Percentiles rank a stretch among this genome's conserved stretches.
Evolutionary conservation across 2,113 vertebrate genomes (phyloP).

Genomic region (Upupa epops): DNA sequence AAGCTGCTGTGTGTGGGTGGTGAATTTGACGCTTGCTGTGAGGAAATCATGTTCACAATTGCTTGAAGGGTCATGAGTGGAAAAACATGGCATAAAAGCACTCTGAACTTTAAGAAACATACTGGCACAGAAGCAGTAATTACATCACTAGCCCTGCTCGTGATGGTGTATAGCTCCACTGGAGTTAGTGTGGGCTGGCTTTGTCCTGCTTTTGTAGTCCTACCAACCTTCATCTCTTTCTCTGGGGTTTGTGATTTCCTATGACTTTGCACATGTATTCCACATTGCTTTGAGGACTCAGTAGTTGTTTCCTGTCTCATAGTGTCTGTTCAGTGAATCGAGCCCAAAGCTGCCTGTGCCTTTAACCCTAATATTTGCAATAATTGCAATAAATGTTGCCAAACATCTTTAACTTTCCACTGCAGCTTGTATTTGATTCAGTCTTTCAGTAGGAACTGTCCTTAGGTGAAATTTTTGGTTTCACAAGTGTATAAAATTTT

Average conservation of each 20-base stretch:
- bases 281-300: background rate
- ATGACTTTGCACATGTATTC: background rate
- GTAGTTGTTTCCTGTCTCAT: background rate
- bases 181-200: background rate
- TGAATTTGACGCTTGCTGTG: background rate
- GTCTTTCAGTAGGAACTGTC: background rate
- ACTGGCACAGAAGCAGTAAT: background rate
- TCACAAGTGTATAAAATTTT: background rate
- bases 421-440: background rate
- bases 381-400: background rate
- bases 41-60: background rate
- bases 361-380: background rate
- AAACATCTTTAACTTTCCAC: background rate
- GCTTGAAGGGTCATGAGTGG: background rate
- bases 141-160: background rate
- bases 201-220: background rate
- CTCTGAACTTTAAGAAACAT: background rate
- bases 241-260: background rate
- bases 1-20: background rate
- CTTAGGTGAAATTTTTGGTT: fast-evolving
- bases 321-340: background rate
- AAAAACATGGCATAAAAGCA: background rate
- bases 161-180: no score
- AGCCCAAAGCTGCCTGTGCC: background rate
- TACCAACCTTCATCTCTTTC: background rate